Conservation (phyloP, 2,888 invertebrate species). For the Sicus ferrugineus region DNA sequence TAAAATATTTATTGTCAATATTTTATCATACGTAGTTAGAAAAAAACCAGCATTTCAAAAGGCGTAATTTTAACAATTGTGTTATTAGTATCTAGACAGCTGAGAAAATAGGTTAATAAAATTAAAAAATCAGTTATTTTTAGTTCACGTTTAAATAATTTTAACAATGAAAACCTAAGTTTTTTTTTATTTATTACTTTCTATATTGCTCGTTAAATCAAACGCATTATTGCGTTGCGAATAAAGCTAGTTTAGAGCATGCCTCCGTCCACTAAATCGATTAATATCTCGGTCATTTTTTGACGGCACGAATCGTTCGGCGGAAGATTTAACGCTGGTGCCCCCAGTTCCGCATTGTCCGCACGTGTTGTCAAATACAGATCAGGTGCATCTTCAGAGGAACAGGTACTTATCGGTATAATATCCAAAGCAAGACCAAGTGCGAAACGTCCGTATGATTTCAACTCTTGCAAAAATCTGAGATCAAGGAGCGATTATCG, state of each 20-base stretch:
- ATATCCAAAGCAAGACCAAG: slow-evolving; percentile 76
- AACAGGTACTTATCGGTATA: slow-evolving; percentile 75
- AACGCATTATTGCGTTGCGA: too few relatives aligned
- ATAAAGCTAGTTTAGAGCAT: slow-evolving; percentile 68
- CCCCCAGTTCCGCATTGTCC: slow-evolving; percentile 60
- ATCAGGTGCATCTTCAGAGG: slow-evolving; percentile 76
- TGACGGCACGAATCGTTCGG: slow-evolving; percentile 70
- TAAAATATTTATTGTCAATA: too few relatives aligned
- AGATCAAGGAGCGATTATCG: background rate
- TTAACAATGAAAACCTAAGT: background rate
- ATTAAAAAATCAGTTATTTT: background rate
- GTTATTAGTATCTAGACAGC: background rate
- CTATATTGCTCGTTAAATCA: too few relatives aligned
- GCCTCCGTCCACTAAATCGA: slow-evolving; percentile 72
- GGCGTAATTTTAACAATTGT: background rate
- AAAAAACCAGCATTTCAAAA: too few relatives aligned
- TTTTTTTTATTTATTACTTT: too few relatives aligned
- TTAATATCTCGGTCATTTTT: slow-evolving; percentile 75
- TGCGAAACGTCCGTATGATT: slow-evolving; percentile 72
- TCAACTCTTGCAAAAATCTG: slow-evolving; percentile 72
- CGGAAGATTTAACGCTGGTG: slow-evolving; percentile 63
- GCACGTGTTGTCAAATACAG: slow-evolving; percentile 66
- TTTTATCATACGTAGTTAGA: too few relatives aligned
- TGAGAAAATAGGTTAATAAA: background rate
- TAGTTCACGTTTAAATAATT: background rate